Conservation (phyloP, 1,140 invertebrate species). For the Neelides sp. region DNA sequence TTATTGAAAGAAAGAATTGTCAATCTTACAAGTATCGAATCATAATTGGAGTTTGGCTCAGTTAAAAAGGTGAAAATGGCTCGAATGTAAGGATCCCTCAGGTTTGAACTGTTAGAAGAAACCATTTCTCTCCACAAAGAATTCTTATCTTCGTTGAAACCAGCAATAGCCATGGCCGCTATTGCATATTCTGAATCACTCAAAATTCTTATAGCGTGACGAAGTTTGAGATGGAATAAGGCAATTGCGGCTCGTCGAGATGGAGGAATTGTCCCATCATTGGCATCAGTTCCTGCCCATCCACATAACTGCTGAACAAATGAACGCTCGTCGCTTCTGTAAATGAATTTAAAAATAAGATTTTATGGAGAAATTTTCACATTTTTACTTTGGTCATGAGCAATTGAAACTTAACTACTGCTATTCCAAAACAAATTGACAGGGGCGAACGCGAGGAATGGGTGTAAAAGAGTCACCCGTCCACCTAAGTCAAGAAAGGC, state of each 20-base stretch:
- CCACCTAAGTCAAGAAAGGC: no score
- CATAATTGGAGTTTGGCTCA: conserved; percentile 61
- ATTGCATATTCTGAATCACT: conserved; percentile 44
- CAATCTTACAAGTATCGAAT: conserved; percentile 58
- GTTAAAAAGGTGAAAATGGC: conserved; percentile 86
- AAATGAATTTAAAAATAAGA: conserved; percentile 32
- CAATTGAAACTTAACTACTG: no score
- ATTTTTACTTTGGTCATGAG: no score
- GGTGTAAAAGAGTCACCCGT: no score
- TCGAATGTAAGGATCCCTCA: conserved; percentile 76
- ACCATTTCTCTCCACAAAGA: conserved; percentile 73
- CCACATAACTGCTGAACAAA: conserved; percentile 71
- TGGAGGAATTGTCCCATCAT: conserved; percentile 8
- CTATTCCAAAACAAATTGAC: no score
- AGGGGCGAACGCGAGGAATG: no score
- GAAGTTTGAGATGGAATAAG: conserved; percentile 74
- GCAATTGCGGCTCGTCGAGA: conserved; percentile 78
- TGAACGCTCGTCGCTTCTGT: conserved; percentile 59
- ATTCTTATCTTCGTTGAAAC: conserved; percentile 67
- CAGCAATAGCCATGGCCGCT: conserved; percentile 59
- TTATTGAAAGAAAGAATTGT: conserved; percentile 5
- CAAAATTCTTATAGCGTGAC: conserved; percentile 70
- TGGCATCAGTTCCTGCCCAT: conserved; percentile 42
- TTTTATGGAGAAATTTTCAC: neutral
- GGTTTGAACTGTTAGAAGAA: conserved; percentile 49